These are phyloP conservation scores for Microplitis deprimator DNA, from an alignment of 2,888 invertebrate species.

Conservation along the genomic window DNA sequence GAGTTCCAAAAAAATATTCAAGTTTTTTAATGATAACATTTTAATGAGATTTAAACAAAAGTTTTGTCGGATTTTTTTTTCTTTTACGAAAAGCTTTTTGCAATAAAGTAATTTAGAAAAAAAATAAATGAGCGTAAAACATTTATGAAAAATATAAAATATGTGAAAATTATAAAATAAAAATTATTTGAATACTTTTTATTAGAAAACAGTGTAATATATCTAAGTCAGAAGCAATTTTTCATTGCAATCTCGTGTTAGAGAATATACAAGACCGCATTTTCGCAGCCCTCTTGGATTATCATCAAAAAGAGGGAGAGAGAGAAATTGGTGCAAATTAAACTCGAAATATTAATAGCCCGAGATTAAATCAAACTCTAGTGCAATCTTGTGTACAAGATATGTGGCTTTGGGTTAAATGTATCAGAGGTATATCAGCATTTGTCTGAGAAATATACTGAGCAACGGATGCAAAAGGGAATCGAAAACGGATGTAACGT, in stretches of 20 bases:
- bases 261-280: neutral
- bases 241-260: neutral
- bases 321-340: neutral
- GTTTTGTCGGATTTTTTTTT: no score
- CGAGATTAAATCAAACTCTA: slow-evolving; percentile 24
- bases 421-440: slow-evolving; percentile 22
- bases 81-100: no score
- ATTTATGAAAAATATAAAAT: neutral
- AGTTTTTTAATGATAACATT: no score
- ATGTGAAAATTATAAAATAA: neutral
- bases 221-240: neutral
- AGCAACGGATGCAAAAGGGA: neutral
- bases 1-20: no score
- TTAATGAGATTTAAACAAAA: no score
- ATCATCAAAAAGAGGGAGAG: neutral
- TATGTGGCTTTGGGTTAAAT: slow-evolving; percentile 16
- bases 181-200: neutral
- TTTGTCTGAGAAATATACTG: slow-evolving; percentile 6
- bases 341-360: slow-evolving; percentile 21
- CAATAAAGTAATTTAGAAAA: no score
- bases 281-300: neutral
- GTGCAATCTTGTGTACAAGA: slow-evolving; percentile 27
- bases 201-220: neutral
- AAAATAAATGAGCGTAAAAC: neutral
- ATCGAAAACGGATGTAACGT: slow-evolving; percentile 26